Evolutionary conservation across 2,888 invertebrate genomes (phyloP), one percentile per base, ranked within the genome.

Genomic region (Dryadula phaetusa): DNA sequence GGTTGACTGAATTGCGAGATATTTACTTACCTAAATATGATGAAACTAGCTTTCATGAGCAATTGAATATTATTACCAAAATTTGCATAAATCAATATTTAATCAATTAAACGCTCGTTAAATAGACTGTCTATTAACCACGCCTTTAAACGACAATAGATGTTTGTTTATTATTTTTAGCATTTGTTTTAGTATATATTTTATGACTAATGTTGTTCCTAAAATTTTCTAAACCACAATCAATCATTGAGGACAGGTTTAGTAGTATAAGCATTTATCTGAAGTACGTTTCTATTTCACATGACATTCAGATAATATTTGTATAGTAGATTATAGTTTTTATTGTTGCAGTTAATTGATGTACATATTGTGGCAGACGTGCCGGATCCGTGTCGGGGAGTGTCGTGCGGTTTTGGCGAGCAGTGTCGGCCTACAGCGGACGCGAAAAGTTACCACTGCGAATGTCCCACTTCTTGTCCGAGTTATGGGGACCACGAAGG

Each of bases 401-500:
- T 97, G 64, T 93, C 94, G 75, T 98, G 98, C 86, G 95, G 96
- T 76, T 95, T 95, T 77, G 97, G 97, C 10, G 97, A 96, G 61
- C 93, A 94, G 69, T 98, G 98, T 87, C 88, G 92, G 60, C 92
- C 94, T 20, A 92, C 93, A 52, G 80, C 94, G 62, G 96, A 97
- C 86, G 97, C 97, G 42, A 94, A 93, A 65, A 93, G 94, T 62
- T 95, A 96, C 77, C 94, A 94, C 80, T 98, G 97, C 90, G 95
- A 96, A 82, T 97, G 97, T 81, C 95, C 96, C 49, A 94, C 94
- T 66, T 94, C 95, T 70, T 98, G 98, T 83, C 96, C 96, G 64
- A 95, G 94, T 83, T 96, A 96, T 88, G 97, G 97, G 5, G 97
- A 97, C 89, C 96, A 96, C 88, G 94, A 95, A 74, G 96, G 95